Evolutionary conservation across 1,140 invertebrate genomes (phyloP), one percentile per base, ranked within the genome.

Genomic region (Drosophila athabasca): DNA sequence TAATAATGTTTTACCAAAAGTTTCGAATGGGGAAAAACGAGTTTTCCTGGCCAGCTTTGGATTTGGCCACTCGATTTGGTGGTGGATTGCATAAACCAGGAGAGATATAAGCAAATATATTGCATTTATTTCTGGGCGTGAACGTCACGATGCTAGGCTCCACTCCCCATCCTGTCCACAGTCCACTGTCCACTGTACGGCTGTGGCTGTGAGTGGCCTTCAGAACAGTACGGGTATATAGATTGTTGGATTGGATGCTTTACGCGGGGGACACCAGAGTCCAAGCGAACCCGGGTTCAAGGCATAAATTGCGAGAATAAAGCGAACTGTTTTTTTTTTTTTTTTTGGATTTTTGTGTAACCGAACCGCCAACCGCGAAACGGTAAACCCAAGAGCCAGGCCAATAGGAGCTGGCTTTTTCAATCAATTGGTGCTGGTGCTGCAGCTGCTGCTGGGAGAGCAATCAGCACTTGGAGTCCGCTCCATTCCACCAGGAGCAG

Each of bases 401-500:
- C n/a, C 8, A 43, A 58, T 48, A 52, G 43, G 53, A 39, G 24
- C 49, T 49, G 69, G 66, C 81, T 85, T 49, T 80, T 80, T 62
- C 80, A 84, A 84, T 84, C 81, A 84, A 84, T 85, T 85, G 72
- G 48, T 59, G 59, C 50, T 59, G 26, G 64, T 44, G 74, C 49
- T 35, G 76, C 69, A 57, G 79, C 75, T 69, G 68, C 68, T 80
- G 68, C 68, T 73, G 81, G 82, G 77, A 64, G 68, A 81, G 77
- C 81, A 85, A 87, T 87, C 81, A 81, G 52, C 73, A 67, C 70
- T 87, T 74, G 77, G 22, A 45, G 31, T 9, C 29, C 17, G 17
- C 17, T 19, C 17, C 24, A 26, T 61, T 67, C 81, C 81, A 77
- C 65, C 76, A 85, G 55, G 62, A 59, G 61, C 49, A 66, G 57